These are phyloP conservation scores for Thamnophis sirtalis DNA, from an alignment of 2,113 vertebrate species.

Conservation along the genomic window DNA sequence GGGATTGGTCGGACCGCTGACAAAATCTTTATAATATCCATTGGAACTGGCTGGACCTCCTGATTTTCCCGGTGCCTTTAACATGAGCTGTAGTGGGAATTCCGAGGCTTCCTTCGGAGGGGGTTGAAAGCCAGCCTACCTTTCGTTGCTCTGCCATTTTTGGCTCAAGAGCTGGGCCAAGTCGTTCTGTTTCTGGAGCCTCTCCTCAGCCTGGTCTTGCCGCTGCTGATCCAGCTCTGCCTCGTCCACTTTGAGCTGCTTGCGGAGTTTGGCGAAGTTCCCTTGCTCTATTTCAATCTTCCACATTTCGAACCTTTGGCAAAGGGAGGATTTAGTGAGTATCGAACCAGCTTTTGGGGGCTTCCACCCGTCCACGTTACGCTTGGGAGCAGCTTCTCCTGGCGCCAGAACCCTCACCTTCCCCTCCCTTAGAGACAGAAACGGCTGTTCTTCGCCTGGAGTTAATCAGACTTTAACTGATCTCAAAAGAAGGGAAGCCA, in stretches of 20 bases:
- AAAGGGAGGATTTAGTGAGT: neutral
- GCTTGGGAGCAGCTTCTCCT: neutral
- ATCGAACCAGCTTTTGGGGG: too few relatives aligned
- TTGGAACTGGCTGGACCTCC: too few relatives aligned
- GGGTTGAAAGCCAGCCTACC: conserved; percentile 55
- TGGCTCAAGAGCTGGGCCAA: conserved; percentile 49
- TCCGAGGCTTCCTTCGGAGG: neutral
- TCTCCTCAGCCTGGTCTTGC: conserved; percentile 43
- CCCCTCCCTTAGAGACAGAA: neutral
- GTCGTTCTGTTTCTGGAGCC: conserved; percentile 67
- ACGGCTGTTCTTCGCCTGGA: neutral
- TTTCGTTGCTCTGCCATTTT: conserved; percentile 50
- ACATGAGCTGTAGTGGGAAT: neutral
- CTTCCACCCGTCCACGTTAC: neutral
- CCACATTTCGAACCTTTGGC: conserved; percentile 74
- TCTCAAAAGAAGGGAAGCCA: neutral
- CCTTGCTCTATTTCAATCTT: conserved; percentile 72
- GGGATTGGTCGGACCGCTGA: too few relatives aligned
- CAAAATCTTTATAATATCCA: too few relatives aligned
- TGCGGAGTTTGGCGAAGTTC: conserved; percentile 53
- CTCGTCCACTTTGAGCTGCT: conserved; percentile 61
- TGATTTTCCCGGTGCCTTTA: too few relatives aligned
- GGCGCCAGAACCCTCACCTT: neutral
- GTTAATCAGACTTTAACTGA: neutral
- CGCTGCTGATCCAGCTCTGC: conserved; percentile 51